Evolutionary conservation across 1,140 invertebrate species (phyloP).

Genomic region (Acyrthosiphon pisum): DNA sequence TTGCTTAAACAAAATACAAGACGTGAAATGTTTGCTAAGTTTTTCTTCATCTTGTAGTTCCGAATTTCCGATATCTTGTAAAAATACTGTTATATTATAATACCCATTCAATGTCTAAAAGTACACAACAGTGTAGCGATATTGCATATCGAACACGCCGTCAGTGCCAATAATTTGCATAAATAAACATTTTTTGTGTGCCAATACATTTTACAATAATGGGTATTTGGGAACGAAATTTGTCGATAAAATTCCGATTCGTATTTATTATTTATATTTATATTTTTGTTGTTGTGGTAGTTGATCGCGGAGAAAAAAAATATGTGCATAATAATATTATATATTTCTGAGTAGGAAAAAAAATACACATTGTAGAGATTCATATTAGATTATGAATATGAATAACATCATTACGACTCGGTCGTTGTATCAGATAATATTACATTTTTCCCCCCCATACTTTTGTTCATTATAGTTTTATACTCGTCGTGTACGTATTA

Average conservation of each 20-base stretch:
- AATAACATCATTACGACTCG: neutral
- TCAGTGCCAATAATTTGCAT: neutral
- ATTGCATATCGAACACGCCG: conserved; percentile 29
- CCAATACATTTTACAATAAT: neutral
- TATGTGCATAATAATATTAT: neutral
- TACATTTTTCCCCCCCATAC: neutral
- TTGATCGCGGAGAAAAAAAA: neutral
- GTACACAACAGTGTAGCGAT: neutral
- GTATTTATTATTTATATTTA: neutral
- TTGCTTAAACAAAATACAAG: neutral
- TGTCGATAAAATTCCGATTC: neutral
- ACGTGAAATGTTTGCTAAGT: neutral
- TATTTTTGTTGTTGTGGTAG: neutral
- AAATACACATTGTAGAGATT: neutral
- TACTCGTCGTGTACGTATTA: neutral
- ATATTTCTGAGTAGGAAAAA: neutral
- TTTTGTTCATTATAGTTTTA: neutral
- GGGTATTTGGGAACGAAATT: neutral
- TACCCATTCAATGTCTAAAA: neutral
- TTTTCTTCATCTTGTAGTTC: neutral
- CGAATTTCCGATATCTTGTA: neutral
- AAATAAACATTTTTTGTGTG: conserved; percentile 7
- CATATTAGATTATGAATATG: neutral
- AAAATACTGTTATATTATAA: neutral
- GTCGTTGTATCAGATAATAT: neutral